phyloP scores from a whole-genome alignment of 92 coral and sea anemone genomes.

The Zoanthus sociatus region DNA sequence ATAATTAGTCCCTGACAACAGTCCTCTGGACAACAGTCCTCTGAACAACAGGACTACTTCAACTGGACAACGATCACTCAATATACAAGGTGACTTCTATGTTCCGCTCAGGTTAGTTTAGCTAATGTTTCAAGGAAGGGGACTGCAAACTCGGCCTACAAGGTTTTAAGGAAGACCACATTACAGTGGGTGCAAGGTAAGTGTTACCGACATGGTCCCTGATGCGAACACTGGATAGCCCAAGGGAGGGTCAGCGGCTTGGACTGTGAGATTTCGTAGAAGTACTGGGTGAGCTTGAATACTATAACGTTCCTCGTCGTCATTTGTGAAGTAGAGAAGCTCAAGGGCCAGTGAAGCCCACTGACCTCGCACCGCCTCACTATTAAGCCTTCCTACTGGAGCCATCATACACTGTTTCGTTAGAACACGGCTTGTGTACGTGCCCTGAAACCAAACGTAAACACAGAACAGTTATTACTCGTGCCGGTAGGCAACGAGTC shows the following conservation, averaged over 20 bases:
- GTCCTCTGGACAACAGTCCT: too few relatives aligned
- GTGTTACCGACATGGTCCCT: slow-evolving; percentile 78
- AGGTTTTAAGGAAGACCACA: slow-evolving; percentile 22
- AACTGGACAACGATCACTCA: too few relatives aligned
- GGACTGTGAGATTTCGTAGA: slow-evolving; percentile 94
- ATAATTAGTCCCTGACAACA: too few relatives aligned
- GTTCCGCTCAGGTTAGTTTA: too few relatives aligned
- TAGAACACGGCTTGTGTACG: slow-evolving; percentile 92
- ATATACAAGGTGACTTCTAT: too few relatives aligned
- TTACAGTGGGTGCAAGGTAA: slow-evolving; percentile 65
- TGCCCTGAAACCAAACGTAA: slow-evolving; percentile 59
- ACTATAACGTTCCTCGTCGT: slow-evolving; percentile 98
- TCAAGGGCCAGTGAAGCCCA: slow-evolving; percentile 98
- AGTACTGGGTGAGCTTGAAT: slow-evolving; percentile 98
- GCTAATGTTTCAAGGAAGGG: too few relatives aligned
- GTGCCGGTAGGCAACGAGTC: too few relatives aligned
- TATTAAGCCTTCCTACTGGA: slow-evolving; percentile 84
- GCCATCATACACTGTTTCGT: slow-evolving; percentile 81
- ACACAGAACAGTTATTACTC: not conserved
- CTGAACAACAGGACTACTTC: too few relatives aligned
- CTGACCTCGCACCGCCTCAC: slow-evolving; percentile 95
- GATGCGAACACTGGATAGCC: slow-evolving; percentile 97
- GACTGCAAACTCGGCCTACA: slow-evolving; percentile 8
- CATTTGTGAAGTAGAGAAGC: slow-evolving; percentile 93
- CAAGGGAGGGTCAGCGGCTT: slow-evolving; percentile 97